These are phyloP conservation scores for Brachypteracias leptosomus DNA, from an alignment of 2,113 vertebrate genomes.

Conservation along the genomic window DNA sequence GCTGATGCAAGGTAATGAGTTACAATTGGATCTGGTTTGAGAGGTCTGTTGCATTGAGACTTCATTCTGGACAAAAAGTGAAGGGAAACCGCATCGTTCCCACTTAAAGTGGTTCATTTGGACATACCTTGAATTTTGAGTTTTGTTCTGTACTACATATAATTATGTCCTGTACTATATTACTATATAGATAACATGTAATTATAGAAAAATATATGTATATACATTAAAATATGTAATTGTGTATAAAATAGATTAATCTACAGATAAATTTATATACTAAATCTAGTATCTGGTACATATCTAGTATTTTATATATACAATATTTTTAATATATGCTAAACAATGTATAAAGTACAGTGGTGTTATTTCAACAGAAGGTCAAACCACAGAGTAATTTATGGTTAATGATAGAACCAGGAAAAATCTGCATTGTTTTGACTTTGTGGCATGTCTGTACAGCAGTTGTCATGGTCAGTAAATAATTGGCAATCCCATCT, in stretches of 20 bases:
- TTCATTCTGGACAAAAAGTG: not conserved
- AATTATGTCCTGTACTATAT: not conserved
- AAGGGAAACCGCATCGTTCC: not conserved
- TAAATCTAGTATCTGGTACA: rapidly evolving
- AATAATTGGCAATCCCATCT: not conserved
- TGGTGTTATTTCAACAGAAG: not conserved
- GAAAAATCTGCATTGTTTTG: not conserved
- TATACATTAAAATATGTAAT: no score
- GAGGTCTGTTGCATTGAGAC: not conserved
- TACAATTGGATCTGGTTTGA: not conserved
- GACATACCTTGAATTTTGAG: not conserved
- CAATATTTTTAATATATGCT: not conserved
- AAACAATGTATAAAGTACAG: not conserved
- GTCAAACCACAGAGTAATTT: not conserved
- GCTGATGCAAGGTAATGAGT: not conserved
- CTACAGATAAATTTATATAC: not conserved
- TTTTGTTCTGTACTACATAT: not conserved
- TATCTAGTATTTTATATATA: not conserved
- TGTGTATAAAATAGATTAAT: no score
- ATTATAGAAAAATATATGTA: not conserved
- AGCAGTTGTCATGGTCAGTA: not conserved
- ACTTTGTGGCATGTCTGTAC: not conserved
- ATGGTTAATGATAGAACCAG: not conserved
- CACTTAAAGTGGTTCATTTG: not conserved
- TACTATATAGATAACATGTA: not conserved